These are phyloP conservation scores for Dendrolimus pini DNA, from an alignment of 2,888 invertebrate species.

Conservation along the genomic window DNA sequence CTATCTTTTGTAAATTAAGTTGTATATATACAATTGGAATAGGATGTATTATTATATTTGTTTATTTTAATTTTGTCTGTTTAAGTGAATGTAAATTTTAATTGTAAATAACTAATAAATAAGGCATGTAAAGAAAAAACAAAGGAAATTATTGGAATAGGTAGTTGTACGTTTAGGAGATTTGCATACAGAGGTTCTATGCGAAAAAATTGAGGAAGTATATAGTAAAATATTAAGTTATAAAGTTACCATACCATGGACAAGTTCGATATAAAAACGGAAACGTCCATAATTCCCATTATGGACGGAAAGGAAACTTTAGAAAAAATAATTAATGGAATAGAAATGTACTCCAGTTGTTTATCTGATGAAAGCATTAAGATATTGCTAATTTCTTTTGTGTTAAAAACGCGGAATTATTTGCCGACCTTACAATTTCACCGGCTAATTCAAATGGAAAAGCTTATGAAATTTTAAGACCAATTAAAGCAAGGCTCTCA, in stretches of 20 bases:
- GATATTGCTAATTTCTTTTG: constrained; percentile 1
- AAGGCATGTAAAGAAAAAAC: too few species aligned
- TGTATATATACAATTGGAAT: too few species aligned
- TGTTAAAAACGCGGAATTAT: constrained; percentile 8
- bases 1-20: too few species aligned
- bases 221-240: background rate
- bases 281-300: background rate
- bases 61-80: too few species aligned
- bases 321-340: background rate
- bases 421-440: constrained; percentile 16
- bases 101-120: too few species aligned
- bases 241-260: background rate
- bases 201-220: background rate
- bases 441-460: constrained; percentile 11
- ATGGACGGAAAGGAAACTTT: background rate
- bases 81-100: too few species aligned
- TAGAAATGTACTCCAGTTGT: constrained; percentile 1
- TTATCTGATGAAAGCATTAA: background rate
- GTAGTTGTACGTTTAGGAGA: background rate
- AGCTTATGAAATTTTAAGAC: constrained; percentile 9
- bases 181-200: background rate
- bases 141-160: background rate
- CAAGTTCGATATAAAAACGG: background rate
- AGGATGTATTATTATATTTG: too few species aligned
- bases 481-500: constrained; percentile 17